These are phyloP conservation scores for Cynopterus brachyotis DNA, from an alignment of 2,113 vertebrate genomes.

Conservation along the genomic window DNA sequence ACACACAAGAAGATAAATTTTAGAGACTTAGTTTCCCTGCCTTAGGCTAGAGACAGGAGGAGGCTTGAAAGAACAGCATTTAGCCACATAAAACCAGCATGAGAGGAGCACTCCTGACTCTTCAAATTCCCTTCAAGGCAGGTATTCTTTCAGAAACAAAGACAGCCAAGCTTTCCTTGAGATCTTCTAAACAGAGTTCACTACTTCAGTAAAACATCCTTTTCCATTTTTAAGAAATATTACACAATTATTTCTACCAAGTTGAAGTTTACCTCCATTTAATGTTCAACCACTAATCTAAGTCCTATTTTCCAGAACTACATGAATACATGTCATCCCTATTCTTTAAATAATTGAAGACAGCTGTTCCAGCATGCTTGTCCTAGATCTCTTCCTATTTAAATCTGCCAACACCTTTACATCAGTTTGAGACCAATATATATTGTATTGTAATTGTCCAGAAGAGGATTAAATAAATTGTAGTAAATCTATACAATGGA, in stretches of 20 bases:
- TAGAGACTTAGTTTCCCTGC: not conserved
- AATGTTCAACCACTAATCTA: not conserved
- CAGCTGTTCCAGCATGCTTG: not conserved
- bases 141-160: not conserved
- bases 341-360: constrained; percentile 1
- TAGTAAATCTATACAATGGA: not conserved
- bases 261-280: constrained; percentile 9
- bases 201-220: not conserved
- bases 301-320: not conserved
- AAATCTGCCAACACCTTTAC: not conserved
- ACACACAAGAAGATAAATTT: not conserved
- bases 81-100: not conserved
- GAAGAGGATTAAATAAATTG: constrained; percentile 3
- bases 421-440: not conserved
- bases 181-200: not conserved
- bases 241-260: not conserved
- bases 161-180: not conserved
- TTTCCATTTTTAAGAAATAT: not conserved
- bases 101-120: not conserved
- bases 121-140: not conserved
- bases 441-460: not conserved
- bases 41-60: not conserved
- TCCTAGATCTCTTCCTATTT: not conserved
- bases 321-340: not conserved
- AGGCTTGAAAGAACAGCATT: not conserved